phyloP scores from a whole-genome alignment of 2,797 vertebrate species.

The Staurois parvus region DNA sequence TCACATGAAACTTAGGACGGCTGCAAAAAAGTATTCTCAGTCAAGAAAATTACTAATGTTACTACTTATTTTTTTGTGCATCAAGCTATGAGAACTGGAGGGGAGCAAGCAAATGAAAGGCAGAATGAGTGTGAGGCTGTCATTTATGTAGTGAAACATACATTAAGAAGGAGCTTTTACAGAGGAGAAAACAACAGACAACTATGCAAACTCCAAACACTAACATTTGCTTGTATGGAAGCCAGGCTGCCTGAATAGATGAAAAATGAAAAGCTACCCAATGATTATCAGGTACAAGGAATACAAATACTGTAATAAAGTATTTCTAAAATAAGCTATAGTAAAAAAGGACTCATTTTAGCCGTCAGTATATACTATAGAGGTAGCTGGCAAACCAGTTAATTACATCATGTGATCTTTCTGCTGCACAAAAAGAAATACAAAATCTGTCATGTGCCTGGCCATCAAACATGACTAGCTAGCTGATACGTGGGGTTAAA shows the following conservation, averaged over 20 bases:
- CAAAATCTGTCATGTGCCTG: no score
- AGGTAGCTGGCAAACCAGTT: no score
- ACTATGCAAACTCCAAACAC: not conserved
- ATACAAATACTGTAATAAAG: no score
- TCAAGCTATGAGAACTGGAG: conserved; percentile 20
- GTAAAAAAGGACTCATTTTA: no score
- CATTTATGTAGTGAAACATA: not conserved
- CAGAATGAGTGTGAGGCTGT: not conserved
- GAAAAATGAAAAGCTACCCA: not conserved
- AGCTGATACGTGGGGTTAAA: no score
- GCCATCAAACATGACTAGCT: no score
- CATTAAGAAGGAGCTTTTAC: not conserved
- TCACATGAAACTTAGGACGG: conserved; percentile 27
- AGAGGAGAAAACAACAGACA: not conserved
- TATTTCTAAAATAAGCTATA: no score
- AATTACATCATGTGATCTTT: no score
- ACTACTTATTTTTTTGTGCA: conserved; percentile 29
- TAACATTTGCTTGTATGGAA: not conserved
- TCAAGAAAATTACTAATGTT: conserved; percentile 35
- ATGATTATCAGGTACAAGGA: not conserved
- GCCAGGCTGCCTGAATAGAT: not conserved
- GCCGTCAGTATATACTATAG: no score
- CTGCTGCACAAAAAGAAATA: no score
- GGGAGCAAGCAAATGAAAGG: not conserved
- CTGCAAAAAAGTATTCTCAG: conserved; percentile 34